phyloP scores from a whole-genome alignment of 2,113 vertebrate species.

The Coryphaenoides rupestris region DNA sequence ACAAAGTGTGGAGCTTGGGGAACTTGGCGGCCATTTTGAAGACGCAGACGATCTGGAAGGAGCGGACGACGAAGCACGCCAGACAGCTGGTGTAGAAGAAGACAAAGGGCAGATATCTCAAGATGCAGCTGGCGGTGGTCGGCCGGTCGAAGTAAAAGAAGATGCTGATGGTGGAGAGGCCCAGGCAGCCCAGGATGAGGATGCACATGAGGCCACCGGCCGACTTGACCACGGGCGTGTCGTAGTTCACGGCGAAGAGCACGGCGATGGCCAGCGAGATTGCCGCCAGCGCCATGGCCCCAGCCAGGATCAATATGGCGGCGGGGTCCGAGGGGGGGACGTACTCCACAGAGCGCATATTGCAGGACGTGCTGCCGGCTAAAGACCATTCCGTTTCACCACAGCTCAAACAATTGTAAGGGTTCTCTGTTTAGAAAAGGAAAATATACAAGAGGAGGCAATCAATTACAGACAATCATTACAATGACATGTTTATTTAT shows the following conservation, averaged over 20 bases:
- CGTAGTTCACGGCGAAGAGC: conserved; percentile 70
- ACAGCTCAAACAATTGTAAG: conserved; percentile 71
- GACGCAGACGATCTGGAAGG: conserved; percentile 82
- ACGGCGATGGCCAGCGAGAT: conserved; percentile 46
- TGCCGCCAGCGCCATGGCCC: conserved; percentile 45
- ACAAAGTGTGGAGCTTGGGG: conserved; percentile 67
- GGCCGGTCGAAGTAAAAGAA: conserved; percentile 78
- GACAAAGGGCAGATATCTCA: conserved; percentile 63
- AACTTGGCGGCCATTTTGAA: conserved; percentile 80
- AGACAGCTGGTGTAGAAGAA: conserved; percentile 76
- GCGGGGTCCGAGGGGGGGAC: conserved; percentile 60
- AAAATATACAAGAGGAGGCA: background rate
- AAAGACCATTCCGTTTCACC: conserved; percentile 73
- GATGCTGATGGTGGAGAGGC: conserved; percentile 64
- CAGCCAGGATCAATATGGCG: conserved; percentile 60
- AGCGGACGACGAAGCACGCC: conserved; percentile 76
- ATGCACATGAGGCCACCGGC: conserved; percentile 82
- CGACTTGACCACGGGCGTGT: conserved; percentile 82
- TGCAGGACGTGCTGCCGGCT: conserved; percentile 68
- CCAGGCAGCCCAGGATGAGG: conserved; percentile 78
- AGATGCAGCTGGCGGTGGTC: conserved; percentile 48
- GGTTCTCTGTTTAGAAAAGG: conserved; percentile 59
- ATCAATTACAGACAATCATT: background rate
- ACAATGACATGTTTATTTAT: too few relatives aligned
- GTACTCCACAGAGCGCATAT: conserved; percentile 61